Conservation (phyloP, 2,113 vertebrate species). For the Chinchilla lanigera region DNA sequence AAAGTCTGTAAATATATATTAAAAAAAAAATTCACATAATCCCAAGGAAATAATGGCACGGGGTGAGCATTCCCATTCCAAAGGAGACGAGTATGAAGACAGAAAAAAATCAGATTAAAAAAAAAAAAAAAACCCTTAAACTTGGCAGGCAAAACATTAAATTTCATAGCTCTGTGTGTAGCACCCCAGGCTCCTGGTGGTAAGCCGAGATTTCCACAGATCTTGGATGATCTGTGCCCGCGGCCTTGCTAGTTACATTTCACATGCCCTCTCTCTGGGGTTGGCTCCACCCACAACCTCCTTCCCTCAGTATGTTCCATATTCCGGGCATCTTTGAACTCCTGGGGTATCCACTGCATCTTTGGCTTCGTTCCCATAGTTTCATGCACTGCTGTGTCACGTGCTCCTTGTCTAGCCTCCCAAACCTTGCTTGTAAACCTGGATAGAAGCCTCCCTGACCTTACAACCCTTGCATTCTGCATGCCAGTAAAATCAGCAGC, state of each 20-base stretch:
- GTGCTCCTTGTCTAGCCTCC: neutral
- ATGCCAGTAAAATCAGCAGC: neutral
- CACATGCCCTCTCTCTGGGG: neutral
- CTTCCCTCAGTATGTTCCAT: neutral
- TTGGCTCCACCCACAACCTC: neutral
- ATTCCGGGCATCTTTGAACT: neutral
- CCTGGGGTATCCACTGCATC: neutral
- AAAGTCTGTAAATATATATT: neutral
- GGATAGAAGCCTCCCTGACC: neutral
- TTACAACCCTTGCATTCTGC: neutral
- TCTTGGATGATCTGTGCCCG: neutral
- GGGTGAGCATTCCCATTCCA: neutral
- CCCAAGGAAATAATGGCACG: neutral
- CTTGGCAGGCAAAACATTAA: neutral
- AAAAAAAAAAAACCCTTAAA: neutral
- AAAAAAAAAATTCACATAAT: neutral
- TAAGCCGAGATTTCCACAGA: neutral
- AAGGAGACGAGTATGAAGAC: neutral
- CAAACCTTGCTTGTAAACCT: neutral
- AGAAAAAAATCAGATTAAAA: neutral
- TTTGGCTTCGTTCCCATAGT: neutral
- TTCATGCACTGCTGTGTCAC: neutral
- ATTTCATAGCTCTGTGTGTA: neutral
- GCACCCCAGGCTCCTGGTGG: neutral
- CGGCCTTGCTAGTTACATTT: neutral